A percentile compares a stretch with the other conserved stretches of the same genome.
Conservation (phyloP, 2,888 invertebrate genomes). For the Drosophila tripunctata region DNA sequence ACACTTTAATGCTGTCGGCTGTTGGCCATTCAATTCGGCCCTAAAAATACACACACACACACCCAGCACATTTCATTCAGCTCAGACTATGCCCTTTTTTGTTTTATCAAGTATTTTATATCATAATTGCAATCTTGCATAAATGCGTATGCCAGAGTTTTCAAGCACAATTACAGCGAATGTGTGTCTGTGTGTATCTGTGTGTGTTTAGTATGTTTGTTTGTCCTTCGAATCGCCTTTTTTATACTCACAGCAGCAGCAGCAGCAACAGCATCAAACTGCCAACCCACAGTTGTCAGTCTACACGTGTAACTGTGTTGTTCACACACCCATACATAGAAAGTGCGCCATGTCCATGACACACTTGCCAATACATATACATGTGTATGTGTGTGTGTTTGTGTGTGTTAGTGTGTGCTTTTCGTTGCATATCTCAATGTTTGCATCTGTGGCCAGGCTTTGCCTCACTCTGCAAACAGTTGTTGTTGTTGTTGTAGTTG, state of each 20-base stretch:
- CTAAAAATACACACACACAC: background rate
- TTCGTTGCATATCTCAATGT: slow-evolving; percentile 73
- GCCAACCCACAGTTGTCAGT: slow-evolving; percentile 29
- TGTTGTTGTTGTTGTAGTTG: slow-evolving; percentile 11
- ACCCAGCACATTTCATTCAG: slow-evolving; percentile 26
- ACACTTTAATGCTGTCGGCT: slow-evolving; percentile 35
- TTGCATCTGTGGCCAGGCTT: slow-evolving; percentile 64
- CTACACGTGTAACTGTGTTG: slow-evolving; percentile 70
- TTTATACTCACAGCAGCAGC: slow-evolving; percentile 42
- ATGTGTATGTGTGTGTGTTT: slow-evolving; percentile 19
- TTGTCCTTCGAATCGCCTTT: slow-evolving; percentile 75
- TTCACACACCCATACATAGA: slow-evolving; percentile 40
- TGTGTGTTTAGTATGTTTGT: slow-evolving; percentile 63
- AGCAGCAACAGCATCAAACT: no score
- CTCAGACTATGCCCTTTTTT: slow-evolving; percentile 8
- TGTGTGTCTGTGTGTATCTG: slow-evolving; percentile 4
- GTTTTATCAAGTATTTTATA: slow-evolving; percentile 59
- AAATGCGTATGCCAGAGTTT: slow-evolving; percentile 64
- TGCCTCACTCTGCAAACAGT: slow-evolving; percentile 53
- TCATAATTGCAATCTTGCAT: slow-evolving; percentile 78
- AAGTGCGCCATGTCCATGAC: slow-evolving; percentile 70
- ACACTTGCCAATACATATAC: slow-evolving; percentile 55
- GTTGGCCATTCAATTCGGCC: slow-evolving; percentile 13
- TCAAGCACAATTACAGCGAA: slow-evolving; percentile 60
- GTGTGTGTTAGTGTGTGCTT: slow-evolving; percentile 46